Evolutionary conservation across 1,140 invertebrate species (phyloP), one percentile per base, ranked within the genome.

Genomic region (Rhagoletis pomonella): DNA sequence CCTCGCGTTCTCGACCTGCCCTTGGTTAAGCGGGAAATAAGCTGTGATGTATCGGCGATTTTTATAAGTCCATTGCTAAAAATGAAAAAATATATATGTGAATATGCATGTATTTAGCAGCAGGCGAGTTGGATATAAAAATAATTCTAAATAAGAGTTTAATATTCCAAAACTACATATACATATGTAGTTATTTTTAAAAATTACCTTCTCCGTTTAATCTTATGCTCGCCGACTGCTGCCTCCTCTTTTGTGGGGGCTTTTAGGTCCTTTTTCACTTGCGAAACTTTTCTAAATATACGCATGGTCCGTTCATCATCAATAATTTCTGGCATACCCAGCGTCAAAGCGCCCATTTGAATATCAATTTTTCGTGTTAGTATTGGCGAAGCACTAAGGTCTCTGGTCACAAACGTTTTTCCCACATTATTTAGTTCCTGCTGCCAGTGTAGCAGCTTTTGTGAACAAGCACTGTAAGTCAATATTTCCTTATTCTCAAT

Each of bases 401-500:
- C 73, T n/a, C 19, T 81, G n/a, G 42, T 17, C 14, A 3, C 47
- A 7, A 5, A 55, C 19, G 73, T 14, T 81, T 55, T 81, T 17
- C n/a, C 47, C 3, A 19, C 19, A 14, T 81, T 81, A 42, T 55
- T 81, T 50, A 55, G n/a, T 9, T 81, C 73, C 17, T 81, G 44
- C 59, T 93, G 92, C 92, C 92, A 93, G 47, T 89, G 47, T 0
- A 91, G n/a, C 3, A 93, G 86, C 77, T 93, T 93, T 64, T 93
- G 90, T 5, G 91, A 92, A 69, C 92, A 93, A 42, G 92, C 92
- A 39, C 92, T 93, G 44, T 58, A 85, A 77, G 17, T 12, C 42
- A 58, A 69, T 9, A 85, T 85, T 19, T 19, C 29, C 29, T 3
- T 6, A 59, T 4, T 17, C n/a, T 50, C 44, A 87, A 73, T n/a